Evolutionary conservation across 2,797 vertebrate genomes (phyloP).

Genomic region (Cottoperca gobio): DNA sequence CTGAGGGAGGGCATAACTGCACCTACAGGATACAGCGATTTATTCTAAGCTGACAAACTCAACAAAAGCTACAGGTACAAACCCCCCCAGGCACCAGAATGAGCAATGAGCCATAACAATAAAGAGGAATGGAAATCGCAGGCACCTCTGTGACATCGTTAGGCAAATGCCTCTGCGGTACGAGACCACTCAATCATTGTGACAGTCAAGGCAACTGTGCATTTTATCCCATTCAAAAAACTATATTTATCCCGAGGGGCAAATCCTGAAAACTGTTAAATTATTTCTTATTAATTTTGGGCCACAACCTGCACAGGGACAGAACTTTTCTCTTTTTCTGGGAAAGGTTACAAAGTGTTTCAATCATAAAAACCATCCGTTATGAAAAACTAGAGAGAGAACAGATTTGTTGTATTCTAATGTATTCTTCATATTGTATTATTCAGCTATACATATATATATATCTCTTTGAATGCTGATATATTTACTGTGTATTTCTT

Average conservation of each 20-base stretch:
- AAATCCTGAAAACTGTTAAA: too few relatives aligned
- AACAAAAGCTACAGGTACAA: conserved; percentile 28
- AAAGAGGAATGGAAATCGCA: conserved; percentile 25
- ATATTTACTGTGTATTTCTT: too few relatives aligned
- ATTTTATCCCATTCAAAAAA: not conserved
- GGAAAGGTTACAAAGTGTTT: not conserved
- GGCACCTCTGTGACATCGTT: conserved; percentile 28
- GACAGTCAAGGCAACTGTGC: conserved; percentile 1
- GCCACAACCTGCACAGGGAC: not conserved
- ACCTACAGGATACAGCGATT: conserved; percentile 46
- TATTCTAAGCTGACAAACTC: conserved; percentile 42
- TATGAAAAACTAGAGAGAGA: too few relatives aligned
- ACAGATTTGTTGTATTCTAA: too few relatives aligned
- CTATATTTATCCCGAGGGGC: too few relatives aligned
- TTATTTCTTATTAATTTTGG: not conserved
- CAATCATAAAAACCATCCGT: too few relatives aligned
- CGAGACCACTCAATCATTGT: conserved; percentile 21
- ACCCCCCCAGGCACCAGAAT: conserved; percentile 18
- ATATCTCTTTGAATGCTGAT: too few relatives aligned
- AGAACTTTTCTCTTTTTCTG: not conserved
- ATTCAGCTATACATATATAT: too few relatives aligned
- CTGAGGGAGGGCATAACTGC: conserved; percentile 26
- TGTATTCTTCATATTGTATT: too few relatives aligned
- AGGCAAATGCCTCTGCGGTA: conserved; percentile 8
- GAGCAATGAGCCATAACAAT: conserved; percentile 39